Evolutionary conservation across 2,888 invertebrate genomes (phyloP).

Genomic region (Nasonia oneida): DNA sequence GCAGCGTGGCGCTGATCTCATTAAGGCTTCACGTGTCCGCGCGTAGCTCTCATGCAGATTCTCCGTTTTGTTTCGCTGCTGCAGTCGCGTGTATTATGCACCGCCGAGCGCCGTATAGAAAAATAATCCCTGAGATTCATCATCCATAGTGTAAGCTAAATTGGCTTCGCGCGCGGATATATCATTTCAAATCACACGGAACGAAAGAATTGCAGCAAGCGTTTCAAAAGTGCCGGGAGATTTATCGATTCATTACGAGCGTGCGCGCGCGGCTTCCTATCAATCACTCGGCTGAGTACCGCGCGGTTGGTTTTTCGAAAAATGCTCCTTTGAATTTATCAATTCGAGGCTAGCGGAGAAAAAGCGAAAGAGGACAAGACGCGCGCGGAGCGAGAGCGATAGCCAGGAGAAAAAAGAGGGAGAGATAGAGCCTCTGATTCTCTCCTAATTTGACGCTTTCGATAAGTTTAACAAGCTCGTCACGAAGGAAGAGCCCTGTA

Average conservation of each 20-base stretch:
- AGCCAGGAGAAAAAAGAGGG: conserved; percentile 13
- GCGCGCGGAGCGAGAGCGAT: background rate
- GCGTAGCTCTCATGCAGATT: conserved; percentile 5
- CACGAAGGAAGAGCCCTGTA: conserved; percentile 74
- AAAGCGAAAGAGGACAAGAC: background rate
- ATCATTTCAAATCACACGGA: conserved; percentile 3
- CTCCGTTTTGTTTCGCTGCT: conserved; percentile 28
- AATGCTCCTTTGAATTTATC: background rate
- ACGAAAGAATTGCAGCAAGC: background rate
- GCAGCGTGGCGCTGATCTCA: conserved; percentile 61
- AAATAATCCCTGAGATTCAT: conserved; percentile 17
- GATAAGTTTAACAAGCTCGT: conserved; percentile 79
- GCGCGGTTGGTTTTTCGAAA: background rate
- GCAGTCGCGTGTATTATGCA: background rate
- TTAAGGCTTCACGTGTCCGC: conserved; percentile 58
- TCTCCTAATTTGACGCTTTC: conserved; percentile 78
- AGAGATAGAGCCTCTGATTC: conserved; percentile 66
- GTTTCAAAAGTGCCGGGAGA: background rate
- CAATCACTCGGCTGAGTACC: conserved; percentile 15
- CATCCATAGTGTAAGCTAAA: conserved; percentile 20
- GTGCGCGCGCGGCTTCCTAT: background rate
- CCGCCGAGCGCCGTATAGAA: background rate
- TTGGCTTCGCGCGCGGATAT: conserved; percentile 2
- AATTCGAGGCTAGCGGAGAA: background rate
- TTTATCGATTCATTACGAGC: conserved; percentile 1